Evolutionary conservation across 2,113 vertebrate genomes (phyloP).

Genomic region (Cochlearius cochlearius): DNA sequence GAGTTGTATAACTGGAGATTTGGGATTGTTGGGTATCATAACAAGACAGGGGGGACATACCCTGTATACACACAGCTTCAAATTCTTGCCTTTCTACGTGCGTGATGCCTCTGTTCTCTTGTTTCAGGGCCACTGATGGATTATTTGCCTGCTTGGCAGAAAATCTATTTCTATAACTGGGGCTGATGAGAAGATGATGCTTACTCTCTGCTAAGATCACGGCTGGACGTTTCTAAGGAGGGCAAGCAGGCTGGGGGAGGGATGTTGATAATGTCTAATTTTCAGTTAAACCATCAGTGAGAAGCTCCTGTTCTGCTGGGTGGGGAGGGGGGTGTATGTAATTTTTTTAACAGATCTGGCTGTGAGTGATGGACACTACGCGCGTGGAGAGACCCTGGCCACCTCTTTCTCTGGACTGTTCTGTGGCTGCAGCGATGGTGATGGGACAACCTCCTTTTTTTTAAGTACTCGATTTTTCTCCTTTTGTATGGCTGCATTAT

Average conservation of each 20-base stretch:
- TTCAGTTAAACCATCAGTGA: background rate
- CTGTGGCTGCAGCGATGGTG: background rate
- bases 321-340: background rate
- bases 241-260: background rate
- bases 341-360: background rate
- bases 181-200: constrained; percentile 75
- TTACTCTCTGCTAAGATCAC: background rate
- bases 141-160: constrained; percentile 97
- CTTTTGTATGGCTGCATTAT: constrained; percentile 13
- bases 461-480: background rate
- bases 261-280: background rate
- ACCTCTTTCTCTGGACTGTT: background rate
- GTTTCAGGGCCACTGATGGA: constrained; percentile 92
- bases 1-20: background rate
- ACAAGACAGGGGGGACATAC: background rate
- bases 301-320: background rate
- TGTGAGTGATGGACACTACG: background rate
- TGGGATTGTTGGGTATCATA: background rate
- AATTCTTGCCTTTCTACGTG: background rate
- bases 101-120: background rate
- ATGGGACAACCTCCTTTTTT: background rate
- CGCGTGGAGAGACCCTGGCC: background rate
- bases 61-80: background rate
- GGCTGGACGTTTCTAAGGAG: background rate
- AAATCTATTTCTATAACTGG: constrained; percentile 99